Base-by-base conservation (phyloP, 2,888 invertebrate genomes). In the Laothoe populi region DNA sequence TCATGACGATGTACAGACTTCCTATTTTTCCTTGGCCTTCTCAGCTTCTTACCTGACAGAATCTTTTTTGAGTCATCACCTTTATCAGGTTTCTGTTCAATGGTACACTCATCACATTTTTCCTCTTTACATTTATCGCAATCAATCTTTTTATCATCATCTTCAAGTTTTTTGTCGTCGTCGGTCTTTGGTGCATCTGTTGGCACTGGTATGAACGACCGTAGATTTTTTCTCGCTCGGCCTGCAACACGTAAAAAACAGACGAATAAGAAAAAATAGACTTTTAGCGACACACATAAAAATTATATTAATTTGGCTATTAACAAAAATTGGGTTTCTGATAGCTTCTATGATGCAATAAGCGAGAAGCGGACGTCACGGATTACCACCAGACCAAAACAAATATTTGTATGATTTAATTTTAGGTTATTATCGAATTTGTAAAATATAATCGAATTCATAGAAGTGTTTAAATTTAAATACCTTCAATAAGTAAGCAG, bases 181-280 rank as follows among this genome's bases (percentile, higher is more conserved):
- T 90, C 90, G 24, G 72, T 75, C 72, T 84, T 87, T 63, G 82
- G 75, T 62, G 72, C 77, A 66, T 89, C 87, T 8, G 76, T 65
- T 13, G 93, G 93, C 13, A 93, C 87, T 31, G 92, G 89, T 70
- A 93, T 84, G 66, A 90, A 93, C 7, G 91, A 90, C 35, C 75
- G 79, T 19, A 93, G 76, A 70, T 92, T 92, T 70, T 88, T 92
- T 57, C 87, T 81, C 38, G 93, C 93, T 60, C 89, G 78, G 13
- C 85, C 93, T 93, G 86, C 59, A 89, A 86, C 62, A 38, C 13
- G 13, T 38, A 38, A n/a, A 59, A 42, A 61, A 35, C 58, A 38
- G 3, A 24, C 49, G 45, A 63, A 59, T 59, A 11, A 60, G 45
- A 24, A 35, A 49, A 57, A 62, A 44, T n/a, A 40, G 19, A 21